A percentile compares a stretch with the other conserved stretches of the same genome.
phyloP scores from a whole-genome alignment of 2,888 invertebrate genomes.

The Pilophorus perplexus region DNA sequence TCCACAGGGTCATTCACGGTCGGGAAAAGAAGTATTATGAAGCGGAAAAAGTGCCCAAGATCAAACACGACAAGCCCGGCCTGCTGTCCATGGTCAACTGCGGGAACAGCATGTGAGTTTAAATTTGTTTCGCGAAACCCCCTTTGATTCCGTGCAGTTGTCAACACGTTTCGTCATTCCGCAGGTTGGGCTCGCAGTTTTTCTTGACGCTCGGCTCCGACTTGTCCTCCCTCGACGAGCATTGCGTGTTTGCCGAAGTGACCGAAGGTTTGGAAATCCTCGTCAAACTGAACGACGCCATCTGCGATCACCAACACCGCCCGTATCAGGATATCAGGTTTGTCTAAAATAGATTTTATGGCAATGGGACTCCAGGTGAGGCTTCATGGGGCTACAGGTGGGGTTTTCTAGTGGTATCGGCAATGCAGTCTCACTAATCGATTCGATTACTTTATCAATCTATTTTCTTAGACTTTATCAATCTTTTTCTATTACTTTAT shows the following conservation, averaged over 20 bases:
- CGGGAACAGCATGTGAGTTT: conserved; percentile 71
- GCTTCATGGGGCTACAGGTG: too few relatives aligned
- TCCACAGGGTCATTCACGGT: conserved; percentile 69
- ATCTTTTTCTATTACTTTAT: too few relatives aligned
- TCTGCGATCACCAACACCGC: conserved; percentile 83
- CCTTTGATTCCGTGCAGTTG: conserved; percentile 36
- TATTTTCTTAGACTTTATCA: too few relatives aligned
- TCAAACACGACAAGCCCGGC: conserved; percentile 84
- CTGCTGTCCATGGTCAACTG: conserved; percentile 92
- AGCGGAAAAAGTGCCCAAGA: conserved; percentile 84
- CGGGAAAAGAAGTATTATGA: conserved; percentile 84
- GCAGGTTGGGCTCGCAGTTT: conserved; percentile 81
- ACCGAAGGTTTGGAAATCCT: conserved; percentile 87
- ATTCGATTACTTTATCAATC: too few relatives aligned
- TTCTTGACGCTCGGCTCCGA: conserved; percentile 88
- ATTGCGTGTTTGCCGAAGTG: conserved; percentile 95
- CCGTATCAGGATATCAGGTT: conserved; percentile 69
- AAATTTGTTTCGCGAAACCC: neutral
- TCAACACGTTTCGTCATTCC: neutral
- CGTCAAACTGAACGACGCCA: conserved; percentile 85
- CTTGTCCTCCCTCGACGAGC: conserved; percentile 86
- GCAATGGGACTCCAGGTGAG: too few relatives aligned
- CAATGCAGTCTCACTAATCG: too few relatives aligned
- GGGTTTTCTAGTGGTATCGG: too few relatives aligned
- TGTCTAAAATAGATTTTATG: conserved; percentile 47